These are phyloP conservation scores for Naja naja DNA, from an alignment of 2,113 vertebrate genomes.

Conservation along the genomic window DNA sequence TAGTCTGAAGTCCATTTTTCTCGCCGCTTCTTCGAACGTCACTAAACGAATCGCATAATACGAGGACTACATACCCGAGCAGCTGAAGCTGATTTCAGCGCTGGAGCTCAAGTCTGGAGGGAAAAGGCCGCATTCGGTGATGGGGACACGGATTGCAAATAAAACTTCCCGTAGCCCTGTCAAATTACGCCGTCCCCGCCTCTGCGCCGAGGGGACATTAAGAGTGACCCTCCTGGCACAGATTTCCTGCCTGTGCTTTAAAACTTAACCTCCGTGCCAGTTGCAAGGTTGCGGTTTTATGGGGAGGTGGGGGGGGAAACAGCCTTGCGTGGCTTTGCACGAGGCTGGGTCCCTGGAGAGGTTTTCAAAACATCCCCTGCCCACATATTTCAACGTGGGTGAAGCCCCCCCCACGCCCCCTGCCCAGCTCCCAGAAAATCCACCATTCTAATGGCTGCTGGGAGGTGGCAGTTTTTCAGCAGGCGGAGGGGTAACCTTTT, in stretches of 20 bases:
- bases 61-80: too few species aligned
- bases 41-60: neutral
- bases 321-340: neutral
- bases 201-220: neutral
- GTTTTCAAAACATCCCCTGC: neutral
- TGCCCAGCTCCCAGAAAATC: neutral
- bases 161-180: neutral
- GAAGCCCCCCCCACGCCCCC: neutral
- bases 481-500: neutral
- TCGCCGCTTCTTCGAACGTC: fast-evolving
- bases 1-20: fast-evolving
- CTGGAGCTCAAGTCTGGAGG: neutral
- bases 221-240: neutral
- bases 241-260: neutral
- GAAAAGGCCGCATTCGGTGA: neutral
- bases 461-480: neutral
- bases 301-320: fast-evolving
- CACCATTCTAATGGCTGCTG: neutral
- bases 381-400: neutral
- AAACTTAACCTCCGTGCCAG: neutral
- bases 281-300: neutral
- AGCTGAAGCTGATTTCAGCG: neutral
- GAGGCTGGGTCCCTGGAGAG: neutral
- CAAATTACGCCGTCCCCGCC: neutral
- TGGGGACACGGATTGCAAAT: neutral